Base-by-base conservation (phyloP, 1,140 invertebrate species). In the Hormaphis cornu region DNA sequence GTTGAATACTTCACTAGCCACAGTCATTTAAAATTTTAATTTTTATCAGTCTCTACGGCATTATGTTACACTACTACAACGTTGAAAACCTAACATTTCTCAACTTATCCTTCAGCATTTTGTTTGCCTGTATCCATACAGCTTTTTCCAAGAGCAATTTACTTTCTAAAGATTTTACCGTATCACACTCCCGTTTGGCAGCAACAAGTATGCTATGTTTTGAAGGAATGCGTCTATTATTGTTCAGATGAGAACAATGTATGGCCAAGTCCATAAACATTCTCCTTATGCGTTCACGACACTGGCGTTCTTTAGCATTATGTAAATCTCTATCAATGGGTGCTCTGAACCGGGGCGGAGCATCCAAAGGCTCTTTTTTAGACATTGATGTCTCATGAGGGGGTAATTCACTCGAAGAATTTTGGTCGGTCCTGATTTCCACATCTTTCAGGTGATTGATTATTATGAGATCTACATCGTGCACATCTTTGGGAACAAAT, bases 281-380 rank as follows among this genome's bases (percentile, higher is more conserved):
- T 7, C 33, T 35, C 0, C 42, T 16, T 20, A 63, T 63, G 2
- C 9, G 9, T 22, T 63, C 18, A 30, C 59, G 42, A 4, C 59
- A 63, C 6, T 12, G 10, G 26, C 59, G 59, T 63, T 63, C 59
- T 48, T 63, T 63, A 14, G 59, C 59, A 63, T 63, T 63, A 3
- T 63, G 59, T 46, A 20, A 3, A 4, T 8, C 1, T 10, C 42
- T 63, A 33, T 63, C 42, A 16, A 0, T 6, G 7, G 40, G 40
- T 14, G 22, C 20, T 63, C n/a, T 28, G 22, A 20, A 63, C 26
- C 58, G 12, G n/a, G n/a, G n/a, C n/a, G n/a, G n/a, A n/a, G n/a
- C n/a, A n/a, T n/a, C n/a, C n/a, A n/a, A n/a, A n/a, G n/a, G n/a
- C n/a, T n/a, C n/a, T n/a, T n/a, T n/a, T n/a, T n/a, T n/a, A n/a